These are phyloP conservation scores for Limnephilus rhombicus DNA, from an alignment of 2,888 invertebrate species.

Conservation along the genomic window DNA sequence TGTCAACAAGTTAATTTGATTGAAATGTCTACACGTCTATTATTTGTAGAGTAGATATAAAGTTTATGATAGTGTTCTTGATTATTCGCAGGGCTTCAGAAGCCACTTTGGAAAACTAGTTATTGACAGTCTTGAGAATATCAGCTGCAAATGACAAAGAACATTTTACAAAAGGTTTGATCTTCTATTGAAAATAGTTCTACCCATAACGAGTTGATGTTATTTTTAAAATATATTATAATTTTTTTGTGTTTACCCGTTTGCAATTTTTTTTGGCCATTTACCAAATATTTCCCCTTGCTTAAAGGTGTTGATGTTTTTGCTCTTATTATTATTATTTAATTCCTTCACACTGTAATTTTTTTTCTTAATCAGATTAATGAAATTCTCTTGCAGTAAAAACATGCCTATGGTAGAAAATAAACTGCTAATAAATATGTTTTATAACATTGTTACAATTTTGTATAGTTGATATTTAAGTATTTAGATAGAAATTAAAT, in stretches of 20 bases:
- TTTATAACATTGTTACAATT: neutral
- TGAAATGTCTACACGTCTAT: neutral
- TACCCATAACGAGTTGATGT: neutral
- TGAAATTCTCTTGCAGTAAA: neutral
- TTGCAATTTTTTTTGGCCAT: neutral
- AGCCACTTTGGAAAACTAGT: conserved; percentile 62
- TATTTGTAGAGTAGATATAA: neutral
- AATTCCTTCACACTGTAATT: neutral
- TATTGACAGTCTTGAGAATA: conserved; percentile 58
- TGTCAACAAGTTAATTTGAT: neutral
- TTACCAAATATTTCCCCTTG: neutral
- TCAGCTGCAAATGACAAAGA: conserved; percentile 61
- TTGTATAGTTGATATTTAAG: neutral
- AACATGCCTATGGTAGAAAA: neutral
- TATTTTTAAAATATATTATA: conserved; percentile 9
- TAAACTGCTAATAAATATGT: neutral
- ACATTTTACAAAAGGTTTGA: conserved; percentile 45
- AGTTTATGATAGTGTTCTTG: conserved; percentile 42
- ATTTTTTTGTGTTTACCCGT: conserved; percentile 15
- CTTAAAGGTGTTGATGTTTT: neutral
- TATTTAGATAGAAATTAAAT: neutral
- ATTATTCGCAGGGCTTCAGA: conserved; percentile 60
- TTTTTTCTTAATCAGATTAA: neutral
- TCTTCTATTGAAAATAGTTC: conserved; percentile 15
- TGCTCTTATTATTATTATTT: neutral